phyloP scores from a whole-genome alignment of 2,888 invertebrate species.

The Lutraria lutraria region DNA sequence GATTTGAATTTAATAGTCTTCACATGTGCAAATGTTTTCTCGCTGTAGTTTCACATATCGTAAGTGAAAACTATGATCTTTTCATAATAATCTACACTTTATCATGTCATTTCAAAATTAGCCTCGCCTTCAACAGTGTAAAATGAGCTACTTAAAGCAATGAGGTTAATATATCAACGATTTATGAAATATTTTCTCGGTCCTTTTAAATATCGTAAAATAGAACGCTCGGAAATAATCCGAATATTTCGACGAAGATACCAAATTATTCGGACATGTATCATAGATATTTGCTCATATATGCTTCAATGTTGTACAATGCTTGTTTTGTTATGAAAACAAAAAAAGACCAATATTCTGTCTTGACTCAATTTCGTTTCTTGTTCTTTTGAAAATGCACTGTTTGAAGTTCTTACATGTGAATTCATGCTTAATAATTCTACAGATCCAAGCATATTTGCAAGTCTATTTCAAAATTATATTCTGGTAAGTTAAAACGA shows the following conservation, averaged over 20 bases:
- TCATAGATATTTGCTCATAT: no score
- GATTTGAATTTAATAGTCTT: conserved; percentile 43
- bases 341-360: background rate
- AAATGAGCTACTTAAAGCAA: background rate
- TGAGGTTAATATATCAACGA: background rate
- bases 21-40: conserved; percentile 38
- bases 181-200: background rate
- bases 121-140: background rate
- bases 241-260: background rate
- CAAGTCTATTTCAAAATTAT: conserved; percentile 13
- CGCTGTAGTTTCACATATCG: conserved; percentile 10
- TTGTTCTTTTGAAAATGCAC: background rate
- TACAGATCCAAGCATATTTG: background rate
- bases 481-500: conserved; percentile 21
- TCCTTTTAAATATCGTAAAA: background rate
- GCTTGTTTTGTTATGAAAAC: no score
- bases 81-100: conserved; percentile 23
- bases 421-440: background rate
- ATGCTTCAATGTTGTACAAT: no score
- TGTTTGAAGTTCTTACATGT: background rate
- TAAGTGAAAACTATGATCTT: conserved; percentile 31
- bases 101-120: conserved; percentile 32
- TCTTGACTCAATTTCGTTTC: background rate
- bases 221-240: background rate
- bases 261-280: background rate